A percentile compares a stretch with the other conserved stretches of the same genome.
phyloP scores from a whole-genome alignment of 2,888 invertebrate species.

The Caenorhabditis virilis region DNA sequence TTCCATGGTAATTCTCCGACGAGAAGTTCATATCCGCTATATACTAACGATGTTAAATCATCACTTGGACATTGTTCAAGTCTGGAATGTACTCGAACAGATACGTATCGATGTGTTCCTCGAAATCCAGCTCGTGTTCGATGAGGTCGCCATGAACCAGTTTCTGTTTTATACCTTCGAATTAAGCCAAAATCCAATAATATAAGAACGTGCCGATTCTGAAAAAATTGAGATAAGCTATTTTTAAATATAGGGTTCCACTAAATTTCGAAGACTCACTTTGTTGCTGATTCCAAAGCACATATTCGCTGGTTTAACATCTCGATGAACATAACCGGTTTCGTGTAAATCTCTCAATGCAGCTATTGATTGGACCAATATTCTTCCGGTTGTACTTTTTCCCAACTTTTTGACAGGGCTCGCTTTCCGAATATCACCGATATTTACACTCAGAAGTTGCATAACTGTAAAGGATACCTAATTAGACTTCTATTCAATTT shows the following conservation, averaged over 20 bases:
- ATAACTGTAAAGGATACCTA: constrained; percentile 36
- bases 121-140: constrained; percentile 48
- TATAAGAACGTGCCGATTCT: constrained; percentile 47
- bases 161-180: constrained; percentile 41
- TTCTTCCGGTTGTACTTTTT: constrained; percentile 15
- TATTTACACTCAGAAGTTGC: constrained; percentile 56
- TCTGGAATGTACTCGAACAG: constrained; percentile 44
- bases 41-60: constrained; percentile 47
- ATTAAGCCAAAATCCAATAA: constrained; percentile 56
- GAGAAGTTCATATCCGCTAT: constrained; percentile 29
- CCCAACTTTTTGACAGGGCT: constrained; percentile 49
- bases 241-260: too few relatives aligned
- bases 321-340: constrained; percentile 54
- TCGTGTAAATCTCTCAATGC: constrained; percentile 58
- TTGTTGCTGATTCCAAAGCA: constrained; percentile 51
- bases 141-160: constrained; percentile 38
- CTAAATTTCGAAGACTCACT: too few relatives aligned
- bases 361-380: constrained; percentile 43
- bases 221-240: constrained; percentile 1
- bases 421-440: constrained; percentile 55
- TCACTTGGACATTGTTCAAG: constrained; percentile 44
- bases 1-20: constrained; percentile 35
- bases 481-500: background rate
- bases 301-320: constrained; percentile 59
- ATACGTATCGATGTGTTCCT: constrained; percentile 59